phyloP scores from a whole-genome alignment of 2,797 vertebrate genomes.

The Taenioides sp. region DNA sequence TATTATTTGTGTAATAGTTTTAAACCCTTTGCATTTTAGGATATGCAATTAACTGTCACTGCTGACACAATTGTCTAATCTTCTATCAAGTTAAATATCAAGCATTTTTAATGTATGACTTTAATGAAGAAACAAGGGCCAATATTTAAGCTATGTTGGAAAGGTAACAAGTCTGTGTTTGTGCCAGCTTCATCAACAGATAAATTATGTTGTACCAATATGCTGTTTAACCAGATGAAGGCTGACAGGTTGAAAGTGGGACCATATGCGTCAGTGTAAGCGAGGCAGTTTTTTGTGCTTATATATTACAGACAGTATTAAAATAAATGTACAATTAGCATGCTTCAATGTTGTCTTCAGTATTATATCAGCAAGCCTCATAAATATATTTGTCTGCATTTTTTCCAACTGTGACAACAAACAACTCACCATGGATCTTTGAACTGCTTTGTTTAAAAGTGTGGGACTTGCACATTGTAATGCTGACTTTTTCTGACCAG shows the following conservation, averaged over 20 bases:
- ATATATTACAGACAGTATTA: neutral
- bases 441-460: slow-evolving; percentile 30
- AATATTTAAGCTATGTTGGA: no score
- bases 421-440: neutral
- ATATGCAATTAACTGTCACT: no score
- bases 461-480: slow-evolving; percentile 30
- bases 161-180: neutral
- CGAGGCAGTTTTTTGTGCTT: neutral
- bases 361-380: neutral
- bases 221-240: no score
- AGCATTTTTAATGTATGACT: neutral
- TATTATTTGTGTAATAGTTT: no score
- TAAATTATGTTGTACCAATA: no score
- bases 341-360: neutral
- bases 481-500: slow-evolving; percentile 34
- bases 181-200: no score
- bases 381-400: neutral
- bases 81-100: neutral
- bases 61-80: no score
- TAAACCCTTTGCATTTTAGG: no score
- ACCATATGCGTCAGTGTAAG: no score
- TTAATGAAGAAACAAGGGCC: neutral
- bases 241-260: no score
- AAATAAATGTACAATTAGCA: neutral
- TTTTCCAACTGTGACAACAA: neutral